These are phyloP conservation scores for Nerophis ophidion DNA, from an alignment of 2,113 vertebrate species.

Conservation along the genomic window DNA sequence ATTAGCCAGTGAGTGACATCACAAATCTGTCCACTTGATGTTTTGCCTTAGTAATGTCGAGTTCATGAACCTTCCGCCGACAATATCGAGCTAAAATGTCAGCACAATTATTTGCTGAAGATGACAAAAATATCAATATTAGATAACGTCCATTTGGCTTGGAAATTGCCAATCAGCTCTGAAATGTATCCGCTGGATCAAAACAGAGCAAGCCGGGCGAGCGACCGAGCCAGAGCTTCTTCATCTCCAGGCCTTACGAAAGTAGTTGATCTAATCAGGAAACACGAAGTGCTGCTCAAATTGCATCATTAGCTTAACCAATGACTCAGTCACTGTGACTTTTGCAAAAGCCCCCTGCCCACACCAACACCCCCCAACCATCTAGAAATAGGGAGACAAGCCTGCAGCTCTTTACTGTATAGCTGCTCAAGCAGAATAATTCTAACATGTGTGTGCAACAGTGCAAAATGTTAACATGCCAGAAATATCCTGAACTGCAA, in stretches of 20 bases:
- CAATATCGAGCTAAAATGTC: background rate
- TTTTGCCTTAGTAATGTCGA: background rate
- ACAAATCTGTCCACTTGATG: background rate
- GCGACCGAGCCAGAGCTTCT: constrained; percentile 8
- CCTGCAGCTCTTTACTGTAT: constrained; percentile 63
- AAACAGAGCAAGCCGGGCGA: background rate
- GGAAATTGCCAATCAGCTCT: constrained; percentile 22
- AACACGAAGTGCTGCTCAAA: constrained; percentile 63
- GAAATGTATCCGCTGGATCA: constrained; percentile 20
- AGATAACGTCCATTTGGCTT: constrained; percentile 17
- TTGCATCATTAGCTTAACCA: constrained; percentile 72
- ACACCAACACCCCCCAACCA: constrained; percentile 30
- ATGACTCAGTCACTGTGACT: constrained; percentile 65
- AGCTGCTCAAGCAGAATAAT: constrained; percentile 70
- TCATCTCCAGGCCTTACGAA: constrained; percentile 27
- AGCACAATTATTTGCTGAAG: constrained; percentile 2
- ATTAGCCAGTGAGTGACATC: background rate
- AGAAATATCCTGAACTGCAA: constrained; percentile 57
- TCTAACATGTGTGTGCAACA: constrained; percentile 66
- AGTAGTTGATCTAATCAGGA: constrained; percentile 55
- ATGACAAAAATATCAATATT: constrained; percentile 6
- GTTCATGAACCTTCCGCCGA: background rate
- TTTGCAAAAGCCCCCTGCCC: constrained; percentile 32
- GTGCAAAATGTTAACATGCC: constrained; percentile 63
- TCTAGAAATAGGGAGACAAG: constrained; percentile 67